Base-by-base conservation (phyloP, 2,797 vertebrate species). In the Sardinella longiceps region DNA sequence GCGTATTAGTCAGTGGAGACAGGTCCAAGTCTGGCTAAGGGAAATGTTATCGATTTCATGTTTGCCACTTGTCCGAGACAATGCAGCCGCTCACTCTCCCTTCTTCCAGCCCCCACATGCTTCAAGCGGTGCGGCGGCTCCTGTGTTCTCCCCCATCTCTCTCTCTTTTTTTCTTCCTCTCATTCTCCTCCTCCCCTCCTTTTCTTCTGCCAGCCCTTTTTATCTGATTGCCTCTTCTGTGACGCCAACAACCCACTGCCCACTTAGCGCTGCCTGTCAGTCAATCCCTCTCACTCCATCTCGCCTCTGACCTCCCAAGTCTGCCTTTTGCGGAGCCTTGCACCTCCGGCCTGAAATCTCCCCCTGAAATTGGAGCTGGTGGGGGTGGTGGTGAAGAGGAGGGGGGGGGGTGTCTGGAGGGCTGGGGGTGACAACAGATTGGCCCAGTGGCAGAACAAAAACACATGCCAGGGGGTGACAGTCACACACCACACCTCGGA, bases 41-140 rank as follows among this genome's bases (percentile, higher is more conserved):
- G 86, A 86, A 39, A 85, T 77, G 28, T 86, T 91, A 94, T 94
- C 92, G 93, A 92, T 94, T 89, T 91, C 89, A 89, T 87, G 88
- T 92, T 87, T 74, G 83, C 63, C 77, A 85, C 82, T 89, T 85
- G 85, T 91, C 46, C 81, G 81, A 84, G 84, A 77, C 70, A 43
- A 77, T 43, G 20, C 70, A 7, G 33, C 37, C 70, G 33, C 53
- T 1, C 53, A 58, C 20, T 28, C 23, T 28, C 58, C 10, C 58
- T 10, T 9, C 25, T n/a, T 28, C 60, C 28, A 28, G 15, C 63
- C 0, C 15, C 18, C 33, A 74, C 33, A 39, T 10, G 15, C 70
- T 43, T 39, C 37, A 77, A 77, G 70, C 20, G 66, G 70, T 39
- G 66, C 12, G 15, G 15, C 9, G 3, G 30, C 30, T 37, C 66